Evolutionary conservation across 2,888 invertebrate genomes (phyloP).

Genomic region (Epistrophe grossulariae): DNA sequence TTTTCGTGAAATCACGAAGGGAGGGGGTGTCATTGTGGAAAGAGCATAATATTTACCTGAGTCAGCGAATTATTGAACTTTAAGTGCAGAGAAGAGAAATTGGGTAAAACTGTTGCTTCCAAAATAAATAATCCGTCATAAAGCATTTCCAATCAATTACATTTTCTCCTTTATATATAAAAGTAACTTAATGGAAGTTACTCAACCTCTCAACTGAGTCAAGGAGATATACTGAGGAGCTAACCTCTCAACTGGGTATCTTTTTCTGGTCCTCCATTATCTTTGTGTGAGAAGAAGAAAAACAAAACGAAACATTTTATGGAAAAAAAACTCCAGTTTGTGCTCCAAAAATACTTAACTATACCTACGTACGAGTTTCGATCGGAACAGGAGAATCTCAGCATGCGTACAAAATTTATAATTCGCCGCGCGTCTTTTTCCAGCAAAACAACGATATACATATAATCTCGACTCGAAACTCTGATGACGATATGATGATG

Average conservation of each 20-base stretch:
- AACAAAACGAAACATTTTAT: no score
- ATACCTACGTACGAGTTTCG: slow-evolving; percentile 10
- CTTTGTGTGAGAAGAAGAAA: background rate
- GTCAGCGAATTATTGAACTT: slow-evolving; percentile 5
- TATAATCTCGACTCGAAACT: background rate
- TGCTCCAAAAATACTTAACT: slow-evolving; percentile 58
- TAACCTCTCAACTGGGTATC: background rate
- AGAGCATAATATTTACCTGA: slow-evolving; percentile 53
- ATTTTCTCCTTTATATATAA: slow-evolving; percentile 19
- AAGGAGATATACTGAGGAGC: slow-evolving; percentile 13
- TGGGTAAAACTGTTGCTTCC: slow-evolving; percentile 68
- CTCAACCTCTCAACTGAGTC: slow-evolving; percentile 10
- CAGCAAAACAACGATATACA: background rate
- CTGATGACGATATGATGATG: slow-evolving; percentile 1
- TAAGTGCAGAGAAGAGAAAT: slow-evolving; percentile 23
- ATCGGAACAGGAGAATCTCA: slow-evolving; percentile 50
- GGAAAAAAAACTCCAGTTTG: background rate
- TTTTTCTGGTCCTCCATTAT: background rate
- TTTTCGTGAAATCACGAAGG: no score
- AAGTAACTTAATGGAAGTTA: background rate
- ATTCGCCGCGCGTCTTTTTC: slow-evolving; percentile 30
- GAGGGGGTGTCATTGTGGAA: background rate
- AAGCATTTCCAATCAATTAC: slow-evolving; percentile 46
- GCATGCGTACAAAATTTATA: slow-evolving; percentile 69
- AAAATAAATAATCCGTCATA: slow-evolving; percentile 32